Conservation (phyloP, 2,113 vertebrate species). For the Conger conger region DNA sequence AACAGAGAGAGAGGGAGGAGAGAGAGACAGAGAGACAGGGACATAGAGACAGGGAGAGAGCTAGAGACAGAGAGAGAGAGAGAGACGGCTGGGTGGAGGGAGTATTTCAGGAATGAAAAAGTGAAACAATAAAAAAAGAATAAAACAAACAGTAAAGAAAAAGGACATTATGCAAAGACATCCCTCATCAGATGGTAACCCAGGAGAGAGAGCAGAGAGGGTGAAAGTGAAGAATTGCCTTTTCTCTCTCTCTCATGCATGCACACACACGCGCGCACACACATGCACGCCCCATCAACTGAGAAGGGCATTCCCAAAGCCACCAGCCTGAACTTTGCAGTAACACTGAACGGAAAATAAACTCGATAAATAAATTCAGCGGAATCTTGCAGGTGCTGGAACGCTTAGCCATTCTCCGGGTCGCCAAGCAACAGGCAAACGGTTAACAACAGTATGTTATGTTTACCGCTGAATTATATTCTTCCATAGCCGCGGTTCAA, state of each 20-base stretch:
- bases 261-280: neutral
- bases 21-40: neutral
- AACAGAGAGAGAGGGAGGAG: neutral
- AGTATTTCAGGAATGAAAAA: neutral
- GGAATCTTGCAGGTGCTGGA: neutral
- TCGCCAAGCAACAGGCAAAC: neutral
- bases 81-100: slow-evolving; percentile 9
- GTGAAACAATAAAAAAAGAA: no score
- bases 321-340: neutral
- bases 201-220: neutral
- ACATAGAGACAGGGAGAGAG: no score
- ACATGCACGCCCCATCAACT: neutral
- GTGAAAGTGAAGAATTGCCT: neutral
- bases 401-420: neutral
- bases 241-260: neutral
- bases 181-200: no score
- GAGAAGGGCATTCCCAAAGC: neutral
- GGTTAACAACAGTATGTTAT: neutral
- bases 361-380: neutral
- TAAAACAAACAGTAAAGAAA: no score
- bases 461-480: neutral
- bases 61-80: slow-evolving; percentile 40
- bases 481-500: neutral
- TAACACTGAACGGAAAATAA: neutral
- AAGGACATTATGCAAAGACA: no score